phyloP scores from a whole-genome alignment of 2,888 invertebrate genomes.

The Erpobdella octoculata region DNA sequence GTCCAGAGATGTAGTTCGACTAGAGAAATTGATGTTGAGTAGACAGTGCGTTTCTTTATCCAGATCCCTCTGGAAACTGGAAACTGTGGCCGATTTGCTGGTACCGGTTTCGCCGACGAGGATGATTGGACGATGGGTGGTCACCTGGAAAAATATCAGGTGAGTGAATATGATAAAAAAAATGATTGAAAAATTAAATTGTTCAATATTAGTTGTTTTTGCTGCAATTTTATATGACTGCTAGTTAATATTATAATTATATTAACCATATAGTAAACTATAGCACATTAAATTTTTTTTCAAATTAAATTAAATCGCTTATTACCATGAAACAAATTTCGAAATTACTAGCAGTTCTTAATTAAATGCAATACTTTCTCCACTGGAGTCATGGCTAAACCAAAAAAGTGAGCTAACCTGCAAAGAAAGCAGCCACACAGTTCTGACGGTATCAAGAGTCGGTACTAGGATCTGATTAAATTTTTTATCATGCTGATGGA shows the following conservation, averaged over 20 bases:
- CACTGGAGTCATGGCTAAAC: no score
- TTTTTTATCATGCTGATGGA: constrained; percentile 63
- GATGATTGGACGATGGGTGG: constrained; percentile 70
- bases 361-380: no score
- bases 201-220: neutral
- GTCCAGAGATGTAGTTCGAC: constrained; percentile 79
- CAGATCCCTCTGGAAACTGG: constrained; percentile 68
- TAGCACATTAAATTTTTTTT: neutral
- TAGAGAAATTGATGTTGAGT: constrained; percentile 81
- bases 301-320: no score
- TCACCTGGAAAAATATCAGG: constrained; percentile 56
- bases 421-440: constrained; percentile 66
- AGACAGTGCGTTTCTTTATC: constrained; percentile 61
- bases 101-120: constrained; percentile 85
- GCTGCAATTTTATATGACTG: neutral
- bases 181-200: neutral
- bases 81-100: constrained; percentile 81
- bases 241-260: neutral
- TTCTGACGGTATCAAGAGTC: constrained; percentile 72
- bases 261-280: neutral
- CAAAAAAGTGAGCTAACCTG: no score
- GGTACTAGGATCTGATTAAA: constrained; percentile 81
- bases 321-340: no score
- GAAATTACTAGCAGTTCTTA: no score
- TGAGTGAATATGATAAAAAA: no score